These are phyloP conservation scores for Babyrousa celebensis DNA, from an alignment of 2,797 vertebrate species.

Conservation along the genomic window DNA sequence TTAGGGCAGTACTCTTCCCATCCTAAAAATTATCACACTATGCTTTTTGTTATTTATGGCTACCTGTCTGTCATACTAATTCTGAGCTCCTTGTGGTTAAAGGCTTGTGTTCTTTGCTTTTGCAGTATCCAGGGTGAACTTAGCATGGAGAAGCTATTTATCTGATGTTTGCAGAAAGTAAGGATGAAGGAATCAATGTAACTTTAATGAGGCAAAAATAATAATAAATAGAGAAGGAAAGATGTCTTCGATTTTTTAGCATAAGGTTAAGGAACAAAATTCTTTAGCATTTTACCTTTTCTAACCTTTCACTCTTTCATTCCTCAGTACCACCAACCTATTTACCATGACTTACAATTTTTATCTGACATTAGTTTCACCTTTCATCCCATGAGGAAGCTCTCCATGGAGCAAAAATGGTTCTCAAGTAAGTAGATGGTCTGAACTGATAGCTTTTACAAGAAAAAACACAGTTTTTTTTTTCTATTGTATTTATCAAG, in stretches of 20 bases:
- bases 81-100: not conserved
- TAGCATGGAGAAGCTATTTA: not conserved
- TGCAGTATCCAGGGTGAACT: not conserved
- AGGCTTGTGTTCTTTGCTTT: not conserved
- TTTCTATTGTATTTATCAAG: conserved; percentile 32
- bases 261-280: conserved; percentile 29
- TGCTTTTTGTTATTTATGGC: not conserved
- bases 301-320: conserved; percentile 33
- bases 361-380: conserved; percentile 60
- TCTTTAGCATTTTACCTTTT: not conserved
- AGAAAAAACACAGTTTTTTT: conserved; percentile 50
- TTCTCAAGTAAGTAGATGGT: conserved; percentile 16
- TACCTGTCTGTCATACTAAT: not conserved
- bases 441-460: conserved; percentile 59
- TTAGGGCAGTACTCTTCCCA: not conserved
- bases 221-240: not conserved
- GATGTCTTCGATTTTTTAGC: not conserved
- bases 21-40: not conserved
- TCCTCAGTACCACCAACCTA: not conserved
- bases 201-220: not conserved
- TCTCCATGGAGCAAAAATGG: conserved; percentile 55
- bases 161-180: conserved; percentile 11
- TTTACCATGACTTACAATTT: conserved; percentile 69
- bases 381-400: conserved; percentile 50
- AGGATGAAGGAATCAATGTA: not conserved